phyloP scores from a whole-genome alignment of 2,888 invertebrate genomes.

The Lithophane socia region DNA sequence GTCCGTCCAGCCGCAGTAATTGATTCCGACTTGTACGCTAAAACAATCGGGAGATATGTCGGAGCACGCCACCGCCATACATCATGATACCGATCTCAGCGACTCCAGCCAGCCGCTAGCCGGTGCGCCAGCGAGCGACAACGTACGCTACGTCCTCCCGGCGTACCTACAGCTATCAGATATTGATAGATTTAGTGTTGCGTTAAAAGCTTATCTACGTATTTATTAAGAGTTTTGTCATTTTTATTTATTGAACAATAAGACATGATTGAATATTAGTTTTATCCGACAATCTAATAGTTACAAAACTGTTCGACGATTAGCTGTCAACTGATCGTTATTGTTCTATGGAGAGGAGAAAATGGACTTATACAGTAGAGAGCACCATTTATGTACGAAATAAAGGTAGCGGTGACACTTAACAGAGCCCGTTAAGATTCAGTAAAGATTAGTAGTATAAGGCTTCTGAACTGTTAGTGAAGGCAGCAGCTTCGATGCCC shows the following conservation, averaged over 20 bases:
- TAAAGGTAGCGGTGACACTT: slow-evolving; percentile 57
- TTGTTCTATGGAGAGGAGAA: slow-evolving; percentile 41
- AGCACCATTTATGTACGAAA: slow-evolving; percentile 52
- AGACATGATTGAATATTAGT: slow-evolving; percentile 57
- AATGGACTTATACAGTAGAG: slow-evolving; percentile 28
- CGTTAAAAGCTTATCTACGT: slow-evolving; percentile 61
- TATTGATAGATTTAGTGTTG: slow-evolving; percentile 61
- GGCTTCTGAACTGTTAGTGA: slow-evolving; percentile 57
- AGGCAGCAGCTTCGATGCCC: slow-evolving; percentile 50
- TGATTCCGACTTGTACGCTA: slow-evolving; percentile 68
- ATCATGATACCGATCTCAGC: slow-evolving; percentile 64
- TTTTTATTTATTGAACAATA: slow-evolving; percentile 58
- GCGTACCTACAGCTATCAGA: slow-evolving; percentile 22
- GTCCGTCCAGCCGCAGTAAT: slow-evolving; percentile 59
- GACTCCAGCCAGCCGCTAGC: slow-evolving; percentile 1
- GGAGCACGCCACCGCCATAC: slow-evolving; percentile 58
- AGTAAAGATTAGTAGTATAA: slow-evolving; percentile 51
- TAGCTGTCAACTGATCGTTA: slow-evolving; percentile 36
- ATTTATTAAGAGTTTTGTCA: slow-evolving; percentile 61
- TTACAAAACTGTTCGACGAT: slow-evolving; percentile 52
- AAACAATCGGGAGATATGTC: slow-evolving; percentile 69
- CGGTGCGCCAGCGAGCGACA: neutral
- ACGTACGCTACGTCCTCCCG: neutral
- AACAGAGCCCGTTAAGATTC: slow-evolving; percentile 58
- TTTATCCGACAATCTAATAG: slow-evolving; percentile 54